Base-by-base conservation (phyloP, 2,888 invertebrate genomes). In the Brachylomia viminalis region DNA sequence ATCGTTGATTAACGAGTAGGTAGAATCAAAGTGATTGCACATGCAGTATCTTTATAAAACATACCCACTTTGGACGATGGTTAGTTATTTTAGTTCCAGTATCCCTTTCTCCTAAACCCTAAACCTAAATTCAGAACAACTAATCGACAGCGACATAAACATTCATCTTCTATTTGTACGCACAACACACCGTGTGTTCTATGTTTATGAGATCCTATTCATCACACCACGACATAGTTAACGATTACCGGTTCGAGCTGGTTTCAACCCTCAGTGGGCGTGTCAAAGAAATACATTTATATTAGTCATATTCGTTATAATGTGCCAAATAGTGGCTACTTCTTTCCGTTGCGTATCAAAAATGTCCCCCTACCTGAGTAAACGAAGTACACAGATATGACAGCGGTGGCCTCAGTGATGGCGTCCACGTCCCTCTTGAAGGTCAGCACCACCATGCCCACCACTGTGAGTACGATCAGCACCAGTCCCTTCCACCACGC, bases 321-420 rank as follows among this genome's bases (percentile, higher is more conserved):
- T 49, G 27, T 30, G 23, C 0, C 30, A 23, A 52, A 30, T 23
- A 64, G 8, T 13, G 27, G 3, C 42, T 30, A 7, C 30, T 68
- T 30, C 1, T n/a, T 67, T 45, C 17, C 7, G 17, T 7, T 11
- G 11, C 11, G 10, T 27, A 17, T 66, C 11, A n/a, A 33, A n/a
- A 33, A 23, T 23, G 6, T 45, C 15, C 15, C 4, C 33, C 4
- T 38, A 95, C 95, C 78, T 30, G 93, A 92, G 76, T 92, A 92
- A 6, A 93, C 75, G 56, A 94, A 93, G 87, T 95, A 95, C 0
- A 89, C 86, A 0, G 94, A 92, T 30, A 93, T 91, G 79, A 95
- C 92, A n/a, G 91, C 86, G 85, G 90, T 93, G 86, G 92, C 90
- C 75, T 93, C 92, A 0, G 89, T 85, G 20, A 90, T 87, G 45